Conservation (phyloP, 2,888 invertebrate species). For the Rhodophaea formosa region DNA sequence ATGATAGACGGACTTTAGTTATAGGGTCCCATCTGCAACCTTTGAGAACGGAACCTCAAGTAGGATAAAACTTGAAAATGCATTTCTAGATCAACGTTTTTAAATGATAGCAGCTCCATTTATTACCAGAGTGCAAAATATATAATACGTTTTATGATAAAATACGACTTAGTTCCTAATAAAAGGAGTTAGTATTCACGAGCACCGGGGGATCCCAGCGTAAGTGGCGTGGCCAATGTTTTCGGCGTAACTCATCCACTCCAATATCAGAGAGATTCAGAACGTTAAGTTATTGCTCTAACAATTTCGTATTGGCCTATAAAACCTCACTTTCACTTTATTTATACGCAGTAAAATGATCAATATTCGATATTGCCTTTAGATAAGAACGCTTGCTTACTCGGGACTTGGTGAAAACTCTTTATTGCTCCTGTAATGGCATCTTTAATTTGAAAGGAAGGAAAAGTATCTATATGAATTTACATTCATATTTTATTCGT, state of each 20-base stretch:
- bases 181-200: constrained; percentile 58
- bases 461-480: too few species aligned
- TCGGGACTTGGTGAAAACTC: constrained; percentile 32
- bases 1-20: too few species aligned
- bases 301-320: constrained; percentile 77
- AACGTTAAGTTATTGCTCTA: constrained; percentile 72
- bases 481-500: too few species aligned
- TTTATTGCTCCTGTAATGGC: constrained; percentile 22
- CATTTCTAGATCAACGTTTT: too few species aligned
- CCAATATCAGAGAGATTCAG: constrained; percentile 71
- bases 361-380: constrained; percentile 71
- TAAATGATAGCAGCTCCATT: constrained; percentile 20
- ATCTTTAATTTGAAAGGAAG: constrained; percentile 28
- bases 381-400: constrained; percentile 43
- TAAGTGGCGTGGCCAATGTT: constrained; percentile 55
- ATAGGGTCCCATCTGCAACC: too few species aligned
- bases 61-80: too few species aligned
- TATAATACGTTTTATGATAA: constrained; percentile 43
- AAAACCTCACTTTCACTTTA: constrained; percentile 76
- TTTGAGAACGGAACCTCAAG: too few species aligned
- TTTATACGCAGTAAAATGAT: constrained; percentile 77
- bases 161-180: constrained; percentile 47
- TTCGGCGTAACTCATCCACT: constrained; percentile 71
- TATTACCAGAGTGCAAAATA: constrained; percentile 23
- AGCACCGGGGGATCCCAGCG: constrained; percentile 41